Evolutionary conservation across 2,797 vertebrate genomes (phyloP), one percentile per base, ranked within the genome.

Genomic region (Botia almorhae): DNA sequence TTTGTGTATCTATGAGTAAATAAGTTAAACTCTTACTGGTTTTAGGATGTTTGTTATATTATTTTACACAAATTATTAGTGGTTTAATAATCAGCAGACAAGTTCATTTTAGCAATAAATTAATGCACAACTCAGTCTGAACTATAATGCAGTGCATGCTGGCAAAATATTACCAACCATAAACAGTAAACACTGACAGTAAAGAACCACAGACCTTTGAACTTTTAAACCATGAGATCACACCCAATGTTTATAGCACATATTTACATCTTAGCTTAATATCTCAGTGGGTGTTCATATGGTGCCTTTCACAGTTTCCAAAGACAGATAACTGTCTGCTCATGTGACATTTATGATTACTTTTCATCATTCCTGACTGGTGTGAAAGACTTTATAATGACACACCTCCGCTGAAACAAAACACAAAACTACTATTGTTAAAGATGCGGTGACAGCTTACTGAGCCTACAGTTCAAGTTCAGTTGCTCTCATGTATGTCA

Each of bases 191-290:
- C 39, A 43, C 13, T 63, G 14, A 55, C 13, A 76, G 43, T 39
- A 5, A 33, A 7, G 33, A 56, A n/a, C 33, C 64, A 33, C 26
- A 33, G 60, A 63, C 60, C 33, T 64, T 64, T 39, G 56, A 33
- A 78, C 56, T 39, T 71, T 23, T 53, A 63, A 36, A 39, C 56
- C 26, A 48, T 17, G 5, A n/a, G 14, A 63, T 58, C 36, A 64
- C 56, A 53, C 14, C 76, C n/a, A 19, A 5, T 23, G 12, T 19
- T 50, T 12, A 26, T n/a, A 50, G 17, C 19, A 19, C 82, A 84
- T 76, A 69, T 78, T 43, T 84, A 81, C 83, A 87, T 87, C 89
- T 91, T 85, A 86, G 23, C 65, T 79, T 63, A 26, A n/a, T 26
- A 63, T 63, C 33, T 77, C 0, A 2, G 4, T 23, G 7, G 39